Evolutionary conservation across 2,113 vertebrate species (phyloP), one percentile per base, ranked within the genome.

Genomic region (Prinia subflava): DNA sequence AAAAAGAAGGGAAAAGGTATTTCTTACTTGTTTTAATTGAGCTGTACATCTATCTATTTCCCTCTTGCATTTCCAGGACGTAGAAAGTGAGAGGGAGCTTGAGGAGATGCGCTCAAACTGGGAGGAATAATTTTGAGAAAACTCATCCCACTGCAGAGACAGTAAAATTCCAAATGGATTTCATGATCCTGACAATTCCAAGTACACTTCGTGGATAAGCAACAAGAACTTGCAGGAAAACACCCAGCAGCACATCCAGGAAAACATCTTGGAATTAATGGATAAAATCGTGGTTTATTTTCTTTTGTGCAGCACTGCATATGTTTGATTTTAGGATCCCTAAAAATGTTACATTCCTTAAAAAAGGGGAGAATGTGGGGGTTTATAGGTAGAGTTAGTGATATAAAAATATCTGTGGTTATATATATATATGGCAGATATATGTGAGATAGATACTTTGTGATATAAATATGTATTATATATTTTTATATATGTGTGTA

Each of bases 21-120:
- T 11, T 15, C 53, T 33, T 5, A 27, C 10, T 53, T 22, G n/a
- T 71, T 62, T 49, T 13, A 33, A 0, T 39, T 2, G 4, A 57
- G 9, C n/a, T n/a, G 35, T 53, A 1, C 42, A 3, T 82, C 73
- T 9, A 16, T 41, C n/a, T 19, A 2, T 68, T 68, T 25, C 49
- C 22, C 27, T 88, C 5, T 19, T 67, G 67, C 84, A 15, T 93
- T 88, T 73, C 27, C 96, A 98, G 98, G 98, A 98, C 63, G 91
- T 86, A 53, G 92, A 97, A 82, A 93, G 97, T 0, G 96, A 97
- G 86, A 96, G 50, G 49, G 97, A 98, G 9, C 94, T 98, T 1
- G 95, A 97, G 84, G 97, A 98, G 96, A 39, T 98, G 90, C 74
- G 68, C 53, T 75, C 52, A 1, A 35, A 27, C 73, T 89, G 90